Conservation (phyloP, 2,888 invertebrate genomes). For the Cryptocheilus praepositus region DNA sequence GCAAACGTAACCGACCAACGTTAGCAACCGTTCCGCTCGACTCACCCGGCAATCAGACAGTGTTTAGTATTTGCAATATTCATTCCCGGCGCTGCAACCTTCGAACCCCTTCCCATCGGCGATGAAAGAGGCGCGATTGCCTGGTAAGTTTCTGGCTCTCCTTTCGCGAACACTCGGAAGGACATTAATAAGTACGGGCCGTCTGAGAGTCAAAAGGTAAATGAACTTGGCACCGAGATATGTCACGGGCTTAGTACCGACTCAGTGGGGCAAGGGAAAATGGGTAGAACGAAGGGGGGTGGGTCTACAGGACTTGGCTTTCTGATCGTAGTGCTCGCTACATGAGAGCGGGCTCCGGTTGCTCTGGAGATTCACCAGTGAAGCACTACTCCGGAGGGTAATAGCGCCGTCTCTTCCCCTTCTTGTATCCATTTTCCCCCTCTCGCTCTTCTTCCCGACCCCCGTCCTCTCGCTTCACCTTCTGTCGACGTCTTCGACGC, state of each 20-base stretch:
- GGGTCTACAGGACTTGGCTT: slow-evolving; percentile 37
- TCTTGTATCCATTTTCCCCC: slow-evolving; percentile 28
- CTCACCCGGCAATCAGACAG: too few species aligned
- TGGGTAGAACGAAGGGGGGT: slow-evolving; percentile 4
- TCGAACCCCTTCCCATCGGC: too few species aligned
- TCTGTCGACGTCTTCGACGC: not conserved
- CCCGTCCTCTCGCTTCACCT: not conserved
- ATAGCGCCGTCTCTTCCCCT: slow-evolving; percentile 35
- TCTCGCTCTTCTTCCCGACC: slow-evolving; percentile 17
- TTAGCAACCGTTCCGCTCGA: too few species aligned
- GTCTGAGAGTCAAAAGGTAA: slow-evolving; percentile 27
- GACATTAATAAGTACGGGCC: slow-evolving; percentile 34
- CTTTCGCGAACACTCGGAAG: slow-evolving; percentile 20
- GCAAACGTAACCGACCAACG: too few species aligned
- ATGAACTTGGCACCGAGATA: slow-evolving; percentile 31
- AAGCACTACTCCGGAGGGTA: slow-evolving; percentile 40
- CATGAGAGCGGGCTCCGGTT: slow-evolving; percentile 32
- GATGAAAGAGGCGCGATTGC: not conserved
- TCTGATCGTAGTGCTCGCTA: slow-evolving; percentile 41
- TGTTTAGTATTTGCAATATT: not conserved
- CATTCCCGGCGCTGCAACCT: not conserved
- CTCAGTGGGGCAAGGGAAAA: slow-evolving; percentile 19
- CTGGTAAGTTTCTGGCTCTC: slow-evolving; percentile 3
- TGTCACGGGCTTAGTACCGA: slow-evolving; percentile 30
- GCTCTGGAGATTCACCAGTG: slow-evolving; percentile 35